Percentiles rank a stretch among this genome's conserved stretches.
Evolutionary conservation across 2,113 vertebrate species (phyloP).

Genomic region (Trinectes maculatus): DNA sequence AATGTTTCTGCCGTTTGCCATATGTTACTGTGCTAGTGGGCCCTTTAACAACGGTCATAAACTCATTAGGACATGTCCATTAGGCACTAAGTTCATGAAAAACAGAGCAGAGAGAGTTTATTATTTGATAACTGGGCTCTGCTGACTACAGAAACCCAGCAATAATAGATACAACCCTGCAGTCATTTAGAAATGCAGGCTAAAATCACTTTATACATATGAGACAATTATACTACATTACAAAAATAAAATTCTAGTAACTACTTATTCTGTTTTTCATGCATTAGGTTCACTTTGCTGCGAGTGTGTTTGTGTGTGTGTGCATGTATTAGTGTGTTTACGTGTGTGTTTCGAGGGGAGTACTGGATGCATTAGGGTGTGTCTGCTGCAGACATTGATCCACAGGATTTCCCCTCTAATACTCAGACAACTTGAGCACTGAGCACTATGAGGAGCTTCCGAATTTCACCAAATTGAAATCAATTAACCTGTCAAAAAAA

Average conservation of each 20-base stretch:
- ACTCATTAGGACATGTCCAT: slow-evolving; percentile 2
- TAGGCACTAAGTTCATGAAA: neutral
- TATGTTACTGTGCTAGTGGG: neutral
- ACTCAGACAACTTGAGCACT: slow-evolving; percentile 6
- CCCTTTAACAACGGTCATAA: neutral
- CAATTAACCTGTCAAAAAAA: slow-evolving; percentile 6
- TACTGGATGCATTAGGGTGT: slow-evolving; percentile 17
- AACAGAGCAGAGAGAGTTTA: neutral
- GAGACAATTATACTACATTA: neutral
- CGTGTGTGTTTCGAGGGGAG: slow-evolving; percentile 4
- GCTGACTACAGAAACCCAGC: neutral
- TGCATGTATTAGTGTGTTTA: neutral
- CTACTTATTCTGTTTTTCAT: neutral
- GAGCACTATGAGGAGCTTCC: slow-evolving; percentile 23
- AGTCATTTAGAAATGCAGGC: too few species aligned
- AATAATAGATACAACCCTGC: too few species aligned
- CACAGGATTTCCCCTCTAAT: slow-evolving; percentile 29
- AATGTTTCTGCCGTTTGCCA: neutral
- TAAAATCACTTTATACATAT: neutral
- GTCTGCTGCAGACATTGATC: slow-evolving; percentile 39
- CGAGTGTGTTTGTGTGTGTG: neutral
- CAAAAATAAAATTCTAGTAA: neutral
- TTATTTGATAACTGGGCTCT: neutral
- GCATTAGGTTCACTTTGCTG: slow-evolving; percentile 16
- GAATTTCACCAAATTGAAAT: slow-evolving; percentile 50